These are phyloP conservation scores for Oasisia sp. DNA, from an alignment of 2,888 invertebrate genomes.

Conservation along the genomic window DNA sequence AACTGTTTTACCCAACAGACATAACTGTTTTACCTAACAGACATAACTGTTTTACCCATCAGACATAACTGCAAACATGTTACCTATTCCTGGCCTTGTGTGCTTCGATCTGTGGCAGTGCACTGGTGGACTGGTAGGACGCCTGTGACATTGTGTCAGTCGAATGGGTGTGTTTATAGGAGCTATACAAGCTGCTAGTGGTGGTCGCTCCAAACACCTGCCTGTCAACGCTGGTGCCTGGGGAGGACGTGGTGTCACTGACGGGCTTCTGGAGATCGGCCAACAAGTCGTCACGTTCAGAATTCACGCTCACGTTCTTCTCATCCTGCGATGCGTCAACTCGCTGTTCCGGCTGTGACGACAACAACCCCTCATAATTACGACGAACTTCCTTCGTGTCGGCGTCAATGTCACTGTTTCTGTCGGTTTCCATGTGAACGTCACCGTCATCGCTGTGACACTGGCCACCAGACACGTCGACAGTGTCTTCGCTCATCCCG, in stretches of 20 bases:
- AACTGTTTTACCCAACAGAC: too few relatives aligned
- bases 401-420: slow-evolving; percentile 3
- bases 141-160: background rate
- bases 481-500: background rate
- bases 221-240: background rate
- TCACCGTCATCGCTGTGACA: background rate
- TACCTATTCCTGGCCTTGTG: background rate
- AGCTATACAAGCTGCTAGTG: background rate
- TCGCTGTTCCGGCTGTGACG: background rate
- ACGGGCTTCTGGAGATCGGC: background rate
- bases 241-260: background rate
- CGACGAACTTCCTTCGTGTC: background rate
- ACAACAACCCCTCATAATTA: background rate
- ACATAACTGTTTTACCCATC: too few relatives aligned
- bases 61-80: background rate
- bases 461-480: background rate
- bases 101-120: background rate
- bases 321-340: background rate
- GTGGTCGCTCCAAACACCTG: background rate
- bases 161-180: background rate
- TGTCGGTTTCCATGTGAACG: background rate
- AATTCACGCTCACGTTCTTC: background rate
- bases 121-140: background rate
- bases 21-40: background rate
- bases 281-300: background rate